phyloP scores from a whole-genome alignment of 2,888 invertebrate species.

The Synergus laeviventris region DNA sequence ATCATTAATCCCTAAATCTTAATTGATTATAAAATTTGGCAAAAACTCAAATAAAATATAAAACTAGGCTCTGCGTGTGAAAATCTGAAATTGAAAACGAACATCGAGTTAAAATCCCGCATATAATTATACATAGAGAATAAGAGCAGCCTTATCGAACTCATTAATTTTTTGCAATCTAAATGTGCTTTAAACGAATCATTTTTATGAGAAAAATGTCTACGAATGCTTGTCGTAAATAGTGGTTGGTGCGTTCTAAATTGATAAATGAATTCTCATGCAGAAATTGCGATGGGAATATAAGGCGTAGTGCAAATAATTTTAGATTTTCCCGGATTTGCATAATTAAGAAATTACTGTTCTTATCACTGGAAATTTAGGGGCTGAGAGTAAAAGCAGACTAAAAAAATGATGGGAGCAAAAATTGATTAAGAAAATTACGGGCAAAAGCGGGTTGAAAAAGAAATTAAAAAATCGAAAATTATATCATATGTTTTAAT shows the following conservation, averaged over 20 bases:
- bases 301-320: background rate
- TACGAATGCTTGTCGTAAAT: constrained; percentile 7
- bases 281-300: background rate
- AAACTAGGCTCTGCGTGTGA: background rate
- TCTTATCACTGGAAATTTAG: too few species aligned
- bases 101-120: background rate
- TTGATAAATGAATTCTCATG: constrained; percentile 22
- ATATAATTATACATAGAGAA: background rate
- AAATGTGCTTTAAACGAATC: background rate
- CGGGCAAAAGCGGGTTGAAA: too few species aligned
- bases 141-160: background rate
- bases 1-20: too few species aligned
- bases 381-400: too few species aligned
- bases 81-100: background rate
- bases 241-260: constrained; percentile 12
- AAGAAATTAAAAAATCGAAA: too few species aligned
- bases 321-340: background rate
- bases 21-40: too few species aligned
- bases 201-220: constrained; percentile 22
- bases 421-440: too few species aligned
- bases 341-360: background rate
- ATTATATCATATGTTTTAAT: too few species aligned
- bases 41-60: too few species aligned
- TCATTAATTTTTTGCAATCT: constrained; percentile 8
- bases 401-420: too few species aligned